phyloP scores from a whole-genome alignment of 2,113 vertebrate genomes.

The Chamaea fasciata region DNA sequence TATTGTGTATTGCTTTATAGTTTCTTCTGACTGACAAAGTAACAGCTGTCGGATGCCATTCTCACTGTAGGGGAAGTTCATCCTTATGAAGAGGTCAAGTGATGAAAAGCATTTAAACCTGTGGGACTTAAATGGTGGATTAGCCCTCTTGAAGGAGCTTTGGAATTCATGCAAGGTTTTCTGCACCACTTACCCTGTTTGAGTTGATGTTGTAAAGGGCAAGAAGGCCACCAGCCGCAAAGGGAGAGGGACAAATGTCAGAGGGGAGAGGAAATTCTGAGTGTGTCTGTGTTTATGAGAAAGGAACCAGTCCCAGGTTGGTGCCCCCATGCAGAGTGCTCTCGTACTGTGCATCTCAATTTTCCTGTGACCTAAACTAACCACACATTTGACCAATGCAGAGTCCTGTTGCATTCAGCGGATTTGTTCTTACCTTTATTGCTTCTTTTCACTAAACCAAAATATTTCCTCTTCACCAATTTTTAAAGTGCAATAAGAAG shows the following conservation, averaged over 20 bases:
- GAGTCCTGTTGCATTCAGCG: not conserved
- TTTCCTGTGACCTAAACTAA: not conserved
- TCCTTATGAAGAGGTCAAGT: conserved; percentile 22
- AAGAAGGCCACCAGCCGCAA: not conserved
- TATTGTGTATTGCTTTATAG: not conserved
- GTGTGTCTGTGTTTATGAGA: not conserved
- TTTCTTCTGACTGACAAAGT: not conserved
- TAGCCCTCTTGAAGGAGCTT: not conserved
- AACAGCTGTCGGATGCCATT: not conserved
- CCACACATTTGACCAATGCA: not conserved
- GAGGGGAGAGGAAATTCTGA: not conserved
- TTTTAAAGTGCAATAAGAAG: not conserved
- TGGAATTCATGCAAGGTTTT: not conserved
- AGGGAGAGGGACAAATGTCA: not conserved
- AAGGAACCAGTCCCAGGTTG: not conserved
- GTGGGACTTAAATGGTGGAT: not conserved
- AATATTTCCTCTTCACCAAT: not conserved
- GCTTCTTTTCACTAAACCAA: not conserved
- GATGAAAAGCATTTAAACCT: conserved; percentile 1
- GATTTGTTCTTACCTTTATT: not conserved
- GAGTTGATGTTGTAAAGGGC: not conserved
- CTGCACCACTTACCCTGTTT: not conserved
- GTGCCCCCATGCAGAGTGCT: not conserved
- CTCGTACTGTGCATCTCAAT: not conserved
- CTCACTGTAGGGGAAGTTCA: not conserved